These are phyloP conservation scores for Pocillopora verrucosa DNA, from an alignment of 64 coral and sea anemone species.

Conservation along the genomic window DNA sequence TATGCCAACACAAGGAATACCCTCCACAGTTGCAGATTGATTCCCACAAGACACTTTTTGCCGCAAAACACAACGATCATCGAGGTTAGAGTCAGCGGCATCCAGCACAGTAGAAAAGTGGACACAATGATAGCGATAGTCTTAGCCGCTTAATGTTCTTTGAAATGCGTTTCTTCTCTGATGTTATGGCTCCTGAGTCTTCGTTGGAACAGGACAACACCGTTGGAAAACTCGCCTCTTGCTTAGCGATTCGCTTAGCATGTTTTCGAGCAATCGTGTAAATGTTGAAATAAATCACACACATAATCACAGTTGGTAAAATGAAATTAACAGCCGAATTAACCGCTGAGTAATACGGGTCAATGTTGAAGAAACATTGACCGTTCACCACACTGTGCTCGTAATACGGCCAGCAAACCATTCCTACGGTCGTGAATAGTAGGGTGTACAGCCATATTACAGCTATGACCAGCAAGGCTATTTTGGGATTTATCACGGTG, in stretches of 20 bases:
- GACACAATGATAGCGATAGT: constrained; percentile 92
- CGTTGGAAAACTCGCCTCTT: constrained; percentile 16
- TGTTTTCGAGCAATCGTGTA: constrained; percentile 78
- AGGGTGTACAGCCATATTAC: constrained; percentile 73
- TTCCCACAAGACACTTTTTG: background rate
- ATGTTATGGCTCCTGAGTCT: background rate
- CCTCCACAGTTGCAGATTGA: background rate
- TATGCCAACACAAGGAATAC: constrained; percentile 68
- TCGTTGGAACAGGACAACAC: constrained; percentile 12
- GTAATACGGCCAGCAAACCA: constrained; percentile 71
- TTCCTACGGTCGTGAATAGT: constrained; percentile 58
- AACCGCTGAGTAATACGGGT: constrained; percentile 60
- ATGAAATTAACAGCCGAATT: constrained; percentile 87
- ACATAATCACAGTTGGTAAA: constrained; percentile 80
- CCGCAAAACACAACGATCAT: constrained; percentile 15
- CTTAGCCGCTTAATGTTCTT: constrained; percentile 89
- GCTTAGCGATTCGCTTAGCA: constrained; percentile 40
- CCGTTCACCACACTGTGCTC: background rate
- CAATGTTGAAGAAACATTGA: constrained; percentile 59
- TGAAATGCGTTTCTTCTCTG: constrained; percentile 47
- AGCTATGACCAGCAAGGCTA: constrained; percentile 54
- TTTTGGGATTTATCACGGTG: constrained; percentile 51
- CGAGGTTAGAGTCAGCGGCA: constrained; percentile 67
- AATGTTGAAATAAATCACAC: constrained; percentile 78
- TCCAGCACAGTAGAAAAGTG: constrained; percentile 90